Evolutionary conservation across 2,888 invertebrate genomes (phyloP).

Genomic region (Acleris sparsana): DNA sequence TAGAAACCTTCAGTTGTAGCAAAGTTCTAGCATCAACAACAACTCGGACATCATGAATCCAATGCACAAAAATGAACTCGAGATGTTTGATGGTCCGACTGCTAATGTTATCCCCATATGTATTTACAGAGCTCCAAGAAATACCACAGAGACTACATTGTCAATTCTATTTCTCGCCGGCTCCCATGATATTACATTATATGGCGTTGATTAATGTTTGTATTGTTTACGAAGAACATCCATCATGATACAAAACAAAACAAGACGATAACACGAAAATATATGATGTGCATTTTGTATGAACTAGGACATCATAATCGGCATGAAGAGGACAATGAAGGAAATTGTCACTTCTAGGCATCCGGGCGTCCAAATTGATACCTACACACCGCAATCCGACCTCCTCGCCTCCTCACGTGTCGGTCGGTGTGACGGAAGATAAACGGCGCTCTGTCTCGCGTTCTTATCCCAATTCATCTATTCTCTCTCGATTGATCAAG

Average conservation of each 20-base stretch:
- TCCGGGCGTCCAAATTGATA: slow-evolving; percentile 65
- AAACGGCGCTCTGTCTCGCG: slow-evolving; percentile 34
- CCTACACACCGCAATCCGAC: slow-evolving; percentile 42
- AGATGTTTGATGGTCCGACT: no score
- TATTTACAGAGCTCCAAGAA: slow-evolving; percentile 23
- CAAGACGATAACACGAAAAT: slow-evolving; percentile 28
- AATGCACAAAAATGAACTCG: slow-evolving; percentile 9
- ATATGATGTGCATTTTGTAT: slow-evolving; percentile 24
- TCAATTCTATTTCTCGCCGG: slow-evolving; percentile 39
- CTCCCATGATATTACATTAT: slow-evolving; percentile 38
- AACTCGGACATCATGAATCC: slow-evolving; percentile 11
- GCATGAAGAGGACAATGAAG: slow-evolving; percentile 44
- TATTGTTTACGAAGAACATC: slow-evolving; percentile 41
- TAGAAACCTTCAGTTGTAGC: not conserved
- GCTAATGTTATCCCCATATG: slow-evolving; percentile 19
- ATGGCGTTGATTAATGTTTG: slow-evolving; percentile 39
- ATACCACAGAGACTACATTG: slow-evolving; percentile 53
- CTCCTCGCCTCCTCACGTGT: slow-evolving; percentile 50
- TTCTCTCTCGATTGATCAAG: slow-evolving; percentile 30
- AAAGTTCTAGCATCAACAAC: not conserved
- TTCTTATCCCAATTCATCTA: slow-evolving; percentile 41
- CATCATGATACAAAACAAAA: slow-evolving; percentile 29
- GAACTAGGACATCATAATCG: slow-evolving; percentile 25
- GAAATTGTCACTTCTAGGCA: slow-evolving; percentile 66
- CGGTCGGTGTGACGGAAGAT: slow-evolving; percentile 42